A percentile compares a stretch with the other conserved stretches of the same genome.
Conservation (phyloP, 92 coral and sea anemone genomes). For the Micromussa lordhowensis region DNA sequence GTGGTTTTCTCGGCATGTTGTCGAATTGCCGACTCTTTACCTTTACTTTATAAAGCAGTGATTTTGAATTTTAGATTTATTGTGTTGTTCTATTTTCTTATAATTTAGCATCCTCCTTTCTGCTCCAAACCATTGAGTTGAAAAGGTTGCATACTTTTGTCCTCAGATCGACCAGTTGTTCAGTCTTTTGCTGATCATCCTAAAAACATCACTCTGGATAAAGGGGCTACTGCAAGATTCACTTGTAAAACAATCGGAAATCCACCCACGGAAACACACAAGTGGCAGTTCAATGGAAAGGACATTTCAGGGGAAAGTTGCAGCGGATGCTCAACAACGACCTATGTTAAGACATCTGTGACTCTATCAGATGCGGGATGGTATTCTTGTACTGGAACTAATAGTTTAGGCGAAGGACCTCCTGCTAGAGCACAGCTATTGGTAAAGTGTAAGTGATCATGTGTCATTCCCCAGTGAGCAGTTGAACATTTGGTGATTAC, state of each 20-base stretch:
- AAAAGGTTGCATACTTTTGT: neutral
- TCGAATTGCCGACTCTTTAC: too few species aligned
- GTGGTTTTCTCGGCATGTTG: too few species aligned
- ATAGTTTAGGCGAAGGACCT: slow-evolving; percentile 72
- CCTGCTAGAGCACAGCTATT: slow-evolving; percentile 67
- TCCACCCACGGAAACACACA: slow-evolving; percentile 48
- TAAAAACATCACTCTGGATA: slow-evolving; percentile 61
- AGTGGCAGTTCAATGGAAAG: slow-evolving; percentile 72
- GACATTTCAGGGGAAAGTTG: slow-evolving; percentile 50
- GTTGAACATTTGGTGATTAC: too few species aligned
- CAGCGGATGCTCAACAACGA: neutral
- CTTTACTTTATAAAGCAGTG: too few species aligned
- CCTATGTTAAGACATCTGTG: slow-evolving; percentile 23
- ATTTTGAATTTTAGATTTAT: too few species aligned
- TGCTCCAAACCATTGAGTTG: too few species aligned
- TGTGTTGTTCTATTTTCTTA: too few species aligned
- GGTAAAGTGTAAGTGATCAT: slow-evolving; percentile 72
- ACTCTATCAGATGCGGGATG: slow-evolving; percentile 53
- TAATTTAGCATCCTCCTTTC: too few species aligned
- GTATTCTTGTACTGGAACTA: slow-evolving; percentile 77
- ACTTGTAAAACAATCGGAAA: slow-evolving; percentile 73
- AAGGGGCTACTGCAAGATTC: slow-evolving; percentile 53
- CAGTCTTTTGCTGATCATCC: slow-evolving; percentile 65
- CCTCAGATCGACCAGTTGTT: slow-evolving; percentile 84
- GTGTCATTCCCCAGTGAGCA: too few species aligned